Evolutionary conservation across 1,140 invertebrate species (phyloP), one percentile per base, ranked within the genome.

Genomic region (Drosophila subpulchrella): DNA sequence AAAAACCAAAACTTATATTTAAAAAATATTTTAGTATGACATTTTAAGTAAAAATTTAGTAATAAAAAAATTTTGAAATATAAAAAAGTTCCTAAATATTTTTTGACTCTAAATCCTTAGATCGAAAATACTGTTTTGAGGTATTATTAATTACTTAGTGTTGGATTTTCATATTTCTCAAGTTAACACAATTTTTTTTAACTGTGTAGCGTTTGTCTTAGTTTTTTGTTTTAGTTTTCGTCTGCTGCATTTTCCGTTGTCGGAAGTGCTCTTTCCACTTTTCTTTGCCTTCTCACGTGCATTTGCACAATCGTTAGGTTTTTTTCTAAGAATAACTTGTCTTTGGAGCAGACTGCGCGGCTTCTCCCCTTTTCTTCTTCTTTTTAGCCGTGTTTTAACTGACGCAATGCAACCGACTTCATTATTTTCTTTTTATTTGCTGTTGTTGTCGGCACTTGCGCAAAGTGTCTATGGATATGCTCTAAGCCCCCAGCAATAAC

Each of bases 211-310:
- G 7, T 8, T 50, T 50, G 15, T n/a, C 15, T 20, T 46, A 20
- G 11, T 47, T 51, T 58, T 77, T 59, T 34, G 36, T 59, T 55
- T 74, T 32, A 50, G 66, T 70, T 75, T 71, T 24, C 32, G 53
- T 67, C 59, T 63, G 72, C 55, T 85, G 82, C 82, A 88, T 88
- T 86, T 88, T 82, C 53, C 83, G 78, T 24, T 83, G 83, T 89
- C 84, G 83, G 83, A 88, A 88, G 84, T 88, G 78, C 24, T 38
- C 65, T 30, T 15, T 42, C 53, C 44, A 32, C 11, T 17, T 50
- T 48, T 38, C 27, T 47, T 44, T 13, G 54, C 38, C 44, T 47
- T 55, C 71, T 50, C 54, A 56, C 76, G 61, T 84, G 81, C 81
- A 84, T 84, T 89, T 88, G 76, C 83, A 83, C 84, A 88, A 88